Percentiles rank a stretch among this genome's conserved stretches.
These are phyloP conservation scores for Pungitius pungitius DNA, from an alignment of 2,113 vertebrate genomes.

Conservation along the genomic window DNA sequence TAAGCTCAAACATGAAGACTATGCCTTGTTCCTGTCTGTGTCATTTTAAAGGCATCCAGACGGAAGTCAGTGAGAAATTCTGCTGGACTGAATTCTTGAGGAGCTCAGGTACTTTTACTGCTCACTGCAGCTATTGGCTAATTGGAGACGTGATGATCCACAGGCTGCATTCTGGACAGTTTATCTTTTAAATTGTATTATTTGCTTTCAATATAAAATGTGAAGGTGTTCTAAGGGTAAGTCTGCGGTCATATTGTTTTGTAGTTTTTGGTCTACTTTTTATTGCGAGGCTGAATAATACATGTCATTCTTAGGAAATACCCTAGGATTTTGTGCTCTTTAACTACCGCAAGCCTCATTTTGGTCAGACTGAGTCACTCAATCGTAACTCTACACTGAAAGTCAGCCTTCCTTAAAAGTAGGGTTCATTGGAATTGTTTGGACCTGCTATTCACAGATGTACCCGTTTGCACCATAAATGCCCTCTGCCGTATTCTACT, in stretches of 20 bases:
- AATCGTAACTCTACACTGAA: not conserved
- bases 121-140: not conserved
- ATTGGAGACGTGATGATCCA: not conserved
- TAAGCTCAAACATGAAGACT: not conserved
- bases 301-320: not conserved
- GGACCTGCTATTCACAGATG: not conserved
- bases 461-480: not conserved
- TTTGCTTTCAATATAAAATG: not conserved
- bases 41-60: constrained; percentile 83
- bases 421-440: not conserved
- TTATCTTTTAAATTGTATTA: not conserved
- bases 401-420: constrained; percentile 1
- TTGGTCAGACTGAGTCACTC: not conserved
- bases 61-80: constrained; percentile 77
- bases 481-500: not conserved
- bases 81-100: constrained; percentile 87
- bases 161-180: not conserved
- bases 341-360: not conserved
- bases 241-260: not conserved
- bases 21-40: constrained; percentile 7
- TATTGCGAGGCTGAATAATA: not conserved
- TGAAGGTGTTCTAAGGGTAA: not conserved
- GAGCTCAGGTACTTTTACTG: constrained; percentile 81
- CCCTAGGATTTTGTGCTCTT: not conserved
- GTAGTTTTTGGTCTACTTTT: not conserved